Conservation (phyloP, 2,888 invertebrate genomes). For the Theristus sp. region DNA sequence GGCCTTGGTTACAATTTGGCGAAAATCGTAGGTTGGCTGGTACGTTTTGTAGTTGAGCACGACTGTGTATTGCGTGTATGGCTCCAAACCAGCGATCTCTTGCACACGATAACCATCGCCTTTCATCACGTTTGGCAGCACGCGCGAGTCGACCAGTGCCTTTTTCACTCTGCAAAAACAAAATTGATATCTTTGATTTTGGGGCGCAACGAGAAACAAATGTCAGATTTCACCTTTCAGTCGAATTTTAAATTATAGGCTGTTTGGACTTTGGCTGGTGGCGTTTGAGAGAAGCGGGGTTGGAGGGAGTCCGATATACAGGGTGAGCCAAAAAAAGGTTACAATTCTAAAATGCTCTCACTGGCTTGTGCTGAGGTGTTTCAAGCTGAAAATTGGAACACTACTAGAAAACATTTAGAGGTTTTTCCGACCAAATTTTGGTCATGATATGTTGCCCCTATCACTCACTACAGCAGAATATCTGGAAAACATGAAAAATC, state of each 20-base stretch:
- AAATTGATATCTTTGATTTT: background rate
- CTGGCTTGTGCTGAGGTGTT: no score
- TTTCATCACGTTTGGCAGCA: background rate
- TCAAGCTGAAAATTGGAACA: no score
- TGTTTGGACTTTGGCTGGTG: background rate
- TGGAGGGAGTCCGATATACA: no score
- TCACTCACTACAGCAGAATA: no score
- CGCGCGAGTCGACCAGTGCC: background rate
- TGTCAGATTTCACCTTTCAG: background rate
- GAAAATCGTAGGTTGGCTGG: background rate
- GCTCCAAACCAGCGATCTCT: background rate
- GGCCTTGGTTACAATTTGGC: background rate
- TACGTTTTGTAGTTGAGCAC: background rate
- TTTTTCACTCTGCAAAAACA: background rate
- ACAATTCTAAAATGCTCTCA: no score
- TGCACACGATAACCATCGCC: no score
- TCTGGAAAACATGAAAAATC: no score
- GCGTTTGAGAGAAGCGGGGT: no score
- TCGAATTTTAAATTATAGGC: background rate
- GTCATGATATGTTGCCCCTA: no score
- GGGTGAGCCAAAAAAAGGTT: no score
- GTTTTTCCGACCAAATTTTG: no score
- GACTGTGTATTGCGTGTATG: background rate
- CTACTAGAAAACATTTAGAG: no score
- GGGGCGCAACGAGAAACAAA: background rate